Conservation (phyloP, 2,888 invertebrate species). For the Sepiola atlantica region DNA sequence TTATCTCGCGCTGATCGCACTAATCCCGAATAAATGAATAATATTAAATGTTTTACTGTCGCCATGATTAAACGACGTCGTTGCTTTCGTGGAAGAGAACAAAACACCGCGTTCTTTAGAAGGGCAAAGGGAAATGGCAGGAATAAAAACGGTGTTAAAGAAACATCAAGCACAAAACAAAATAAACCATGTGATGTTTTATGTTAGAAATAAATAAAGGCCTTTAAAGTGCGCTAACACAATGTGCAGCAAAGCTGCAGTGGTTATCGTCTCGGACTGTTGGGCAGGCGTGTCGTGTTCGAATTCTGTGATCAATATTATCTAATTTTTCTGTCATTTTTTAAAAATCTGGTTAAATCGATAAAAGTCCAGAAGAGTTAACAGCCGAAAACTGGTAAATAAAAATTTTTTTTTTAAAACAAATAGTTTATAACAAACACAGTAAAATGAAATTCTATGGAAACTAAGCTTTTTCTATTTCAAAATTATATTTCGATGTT, state of each 20-base stretch:
- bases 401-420: too few species aligned
- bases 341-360: too few species aligned
- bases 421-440: too few species aligned
- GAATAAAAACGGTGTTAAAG: not conserved
- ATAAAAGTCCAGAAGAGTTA: too few species aligned
- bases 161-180: not conserved
- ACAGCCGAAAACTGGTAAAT: too few species aligned
- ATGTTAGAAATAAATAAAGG: not conserved
- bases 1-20: slow-evolving; percentile 36
- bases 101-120: not conserved
- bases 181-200: not conserved
- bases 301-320: too few species aligned
- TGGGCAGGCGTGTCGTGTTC: too few species aligned
- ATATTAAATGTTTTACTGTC: slow-evolving; percentile 33
- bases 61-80: not conserved
- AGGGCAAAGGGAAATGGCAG: not conserved
- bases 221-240: not conserved
- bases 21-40: slow-evolving; percentile 42
- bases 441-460: too few species aligned
- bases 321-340: too few species aligned
- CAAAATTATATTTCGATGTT: too few species aligned
- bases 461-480: too few species aligned
- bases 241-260: not conserved
- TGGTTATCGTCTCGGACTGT: too few species aligned
- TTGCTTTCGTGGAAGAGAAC: not conserved